These are phyloP conservation scores for Eupithecia inturbata DNA, from an alignment of 2,888 invertebrate genomes.

Conservation along the genomic window DNA sequence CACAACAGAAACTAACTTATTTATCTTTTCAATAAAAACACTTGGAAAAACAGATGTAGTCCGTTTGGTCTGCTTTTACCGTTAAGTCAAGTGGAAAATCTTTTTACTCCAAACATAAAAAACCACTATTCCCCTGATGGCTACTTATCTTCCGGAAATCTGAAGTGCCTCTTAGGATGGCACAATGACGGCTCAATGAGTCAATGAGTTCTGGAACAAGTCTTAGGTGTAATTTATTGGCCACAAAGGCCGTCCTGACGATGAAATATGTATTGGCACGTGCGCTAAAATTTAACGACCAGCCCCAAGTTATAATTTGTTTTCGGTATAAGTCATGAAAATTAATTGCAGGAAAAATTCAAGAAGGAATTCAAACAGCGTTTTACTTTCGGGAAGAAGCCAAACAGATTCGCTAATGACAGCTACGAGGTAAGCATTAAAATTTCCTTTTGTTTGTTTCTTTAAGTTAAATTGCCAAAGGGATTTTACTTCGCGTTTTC, in stretches of 20 bases:
- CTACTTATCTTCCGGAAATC: constrained; percentile 13
- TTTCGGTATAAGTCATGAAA: constrained; percentile 25
- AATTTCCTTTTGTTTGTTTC: constrained; percentile 5
- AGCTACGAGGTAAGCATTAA: constrained; percentile 73
- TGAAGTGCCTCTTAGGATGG: constrained; percentile 18
- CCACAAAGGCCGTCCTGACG: constrained; percentile 26
- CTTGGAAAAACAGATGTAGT: background rate
- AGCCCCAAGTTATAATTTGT: constrained; percentile 28
- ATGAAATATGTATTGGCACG: constrained; percentile 39
- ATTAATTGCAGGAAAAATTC: constrained; percentile 87
- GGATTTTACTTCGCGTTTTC: background rate
- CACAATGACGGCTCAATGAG: constrained; percentile 23
- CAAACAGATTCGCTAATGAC: constrained; percentile 73
- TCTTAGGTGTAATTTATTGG: constrained; percentile 36
- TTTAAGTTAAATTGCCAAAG: background rate
- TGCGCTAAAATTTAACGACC: constrained; percentile 34
- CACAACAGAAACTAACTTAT: background rate
- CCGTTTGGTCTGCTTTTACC: background rate
- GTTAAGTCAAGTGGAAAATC: background rate
- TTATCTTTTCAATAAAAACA: background rate
- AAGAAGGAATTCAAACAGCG: constrained; percentile 90
- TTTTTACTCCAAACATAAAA: constrained; percentile 5
- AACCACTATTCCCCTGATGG: constrained; percentile 1
- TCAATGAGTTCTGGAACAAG: constrained; percentile 21
- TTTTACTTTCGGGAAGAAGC: constrained; percentile 84